phyloP scores from a whole-genome alignment of 2,797 vertebrate genomes.

The Tachyglossus aculeatus region DNA sequence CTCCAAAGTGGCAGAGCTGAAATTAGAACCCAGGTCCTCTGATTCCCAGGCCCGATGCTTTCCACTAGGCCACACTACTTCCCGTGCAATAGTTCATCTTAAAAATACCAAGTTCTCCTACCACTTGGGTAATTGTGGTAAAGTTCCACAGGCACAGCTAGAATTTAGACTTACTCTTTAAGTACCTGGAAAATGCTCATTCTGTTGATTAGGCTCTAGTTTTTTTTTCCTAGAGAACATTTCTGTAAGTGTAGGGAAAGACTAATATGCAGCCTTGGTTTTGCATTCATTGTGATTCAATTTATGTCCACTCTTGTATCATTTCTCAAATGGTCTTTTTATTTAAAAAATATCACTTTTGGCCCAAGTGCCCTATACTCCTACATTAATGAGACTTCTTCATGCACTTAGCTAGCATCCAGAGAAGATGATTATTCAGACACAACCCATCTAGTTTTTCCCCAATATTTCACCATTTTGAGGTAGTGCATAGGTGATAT shows the following conservation, averaged over 20 bases:
- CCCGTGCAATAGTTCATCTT: too few species aligned
- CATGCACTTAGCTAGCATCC: not conserved
- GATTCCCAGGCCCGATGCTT: too few species aligned
- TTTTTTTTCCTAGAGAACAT: too few species aligned
- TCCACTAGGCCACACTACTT: too few species aligned
- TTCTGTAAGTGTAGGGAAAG: not conserved
- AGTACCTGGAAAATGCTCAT: constrained; percentile 21
- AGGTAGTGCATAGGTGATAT: not conserved
- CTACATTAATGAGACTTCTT: constrained; percentile 4
- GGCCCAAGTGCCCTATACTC: not conserved
- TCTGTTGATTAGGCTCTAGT: constrained; percentile 40
- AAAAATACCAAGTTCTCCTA: too few species aligned
- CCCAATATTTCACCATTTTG: not conserved
- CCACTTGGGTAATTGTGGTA: too few species aligned
- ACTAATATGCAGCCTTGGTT: not conserved
- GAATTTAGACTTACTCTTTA: constrained; percentile 12
- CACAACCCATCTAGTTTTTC: not conserved
- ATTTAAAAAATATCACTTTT: constrained; percentile 27
- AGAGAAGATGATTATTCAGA: constrained; percentile 16
- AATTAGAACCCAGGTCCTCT: too few species aligned
- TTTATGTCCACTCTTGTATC: constrained; percentile 33
- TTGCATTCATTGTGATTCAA: constrained; percentile 43
- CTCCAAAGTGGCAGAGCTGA: too few species aligned
- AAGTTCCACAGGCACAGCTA: not conserved
- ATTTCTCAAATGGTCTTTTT: constrained; percentile 27